phyloP scores from a whole-genome alignment of 2,797 vertebrate species.

The Gouania willdenowi region DNA sequence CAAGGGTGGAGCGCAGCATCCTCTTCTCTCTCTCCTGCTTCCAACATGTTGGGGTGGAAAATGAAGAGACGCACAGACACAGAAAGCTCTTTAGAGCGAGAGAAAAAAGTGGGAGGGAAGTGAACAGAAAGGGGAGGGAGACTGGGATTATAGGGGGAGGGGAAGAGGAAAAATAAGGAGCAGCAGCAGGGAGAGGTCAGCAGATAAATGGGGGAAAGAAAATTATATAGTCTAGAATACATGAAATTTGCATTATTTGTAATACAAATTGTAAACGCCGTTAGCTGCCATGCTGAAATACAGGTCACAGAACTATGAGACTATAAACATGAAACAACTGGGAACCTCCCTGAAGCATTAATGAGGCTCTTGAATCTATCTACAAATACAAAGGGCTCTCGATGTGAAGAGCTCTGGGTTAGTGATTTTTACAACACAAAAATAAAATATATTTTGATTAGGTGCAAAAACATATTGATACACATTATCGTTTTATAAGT shows the following conservation, averaged over 20 bases:
- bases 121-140: constrained; percentile 46
- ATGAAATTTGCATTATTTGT: too few species aligned
- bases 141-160: constrained; percentile 39
- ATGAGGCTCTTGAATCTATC: too few species aligned
- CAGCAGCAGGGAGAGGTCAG: constrained; percentile 30
- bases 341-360: too few species aligned
- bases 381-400: too few species aligned
- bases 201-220: constrained; percentile 8
- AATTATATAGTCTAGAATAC: not conserved
- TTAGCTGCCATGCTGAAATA: not conserved
- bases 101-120: constrained; percentile 58
- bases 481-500: too few species aligned
- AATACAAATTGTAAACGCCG: not conserved
- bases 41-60: constrained; percentile 74
- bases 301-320: too few species aligned
- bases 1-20: constrained; percentile 71
- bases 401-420: too few species aligned
- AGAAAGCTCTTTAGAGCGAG: constrained; percentile 59
- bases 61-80: constrained; percentile 58
- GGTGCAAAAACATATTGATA: too few species aligned
- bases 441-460: too few species aligned
- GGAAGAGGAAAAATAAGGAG: constrained; percentile 35
- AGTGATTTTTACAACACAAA: too few species aligned
- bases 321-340: too few species aligned
- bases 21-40: constrained; percentile 62